Conservation (phyloP, 2,888 invertebrate genomes). For the Myopa testacea region DNA sequence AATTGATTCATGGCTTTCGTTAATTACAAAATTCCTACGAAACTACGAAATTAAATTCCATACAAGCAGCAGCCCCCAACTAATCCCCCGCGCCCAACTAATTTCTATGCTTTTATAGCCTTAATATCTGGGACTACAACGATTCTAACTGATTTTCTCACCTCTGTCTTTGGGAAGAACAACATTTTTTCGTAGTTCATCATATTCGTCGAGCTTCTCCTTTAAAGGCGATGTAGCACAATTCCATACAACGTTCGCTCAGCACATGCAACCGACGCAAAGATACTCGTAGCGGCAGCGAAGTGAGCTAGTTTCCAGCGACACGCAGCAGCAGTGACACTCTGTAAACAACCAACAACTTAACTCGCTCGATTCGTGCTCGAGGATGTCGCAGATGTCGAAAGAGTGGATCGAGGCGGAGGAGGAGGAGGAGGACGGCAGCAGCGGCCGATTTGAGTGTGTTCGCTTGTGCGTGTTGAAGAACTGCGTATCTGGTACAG, state of each 20-base stretch:
- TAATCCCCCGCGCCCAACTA: background rate
- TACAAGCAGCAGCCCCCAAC: background rate
- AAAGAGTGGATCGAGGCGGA: background rate
- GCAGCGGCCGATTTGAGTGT: background rate
- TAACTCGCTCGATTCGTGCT: background rate
- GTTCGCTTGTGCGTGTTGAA: background rate
- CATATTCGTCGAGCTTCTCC: slow-evolving; percentile 11
- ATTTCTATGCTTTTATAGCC: background rate
- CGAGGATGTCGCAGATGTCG: background rate
- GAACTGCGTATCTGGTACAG: slow-evolving; percentile 29
- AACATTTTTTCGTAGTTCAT: slow-evolving; percentile 39
- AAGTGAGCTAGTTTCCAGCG: slow-evolving; percentile 29
- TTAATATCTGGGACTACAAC: background rate
- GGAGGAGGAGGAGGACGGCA: background rate
- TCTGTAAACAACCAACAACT: background rate
- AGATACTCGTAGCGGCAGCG: background rate
- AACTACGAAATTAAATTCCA: no score
- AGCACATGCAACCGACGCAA: slow-evolving; percentile 1
- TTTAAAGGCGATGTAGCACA: slow-evolving; percentile 34
- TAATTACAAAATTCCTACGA: no score
- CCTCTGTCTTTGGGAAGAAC: slow-evolving; percentile 34
- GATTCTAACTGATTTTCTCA: slow-evolving; percentile 19
- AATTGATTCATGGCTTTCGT: no score
- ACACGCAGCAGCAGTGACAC: slow-evolving; percentile 2
- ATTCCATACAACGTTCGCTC: slow-evolving; percentile 14